Base-by-base conservation (phyloP, 2,113 vertebrate genomes). In the Pollachius pollachius region DNA sequence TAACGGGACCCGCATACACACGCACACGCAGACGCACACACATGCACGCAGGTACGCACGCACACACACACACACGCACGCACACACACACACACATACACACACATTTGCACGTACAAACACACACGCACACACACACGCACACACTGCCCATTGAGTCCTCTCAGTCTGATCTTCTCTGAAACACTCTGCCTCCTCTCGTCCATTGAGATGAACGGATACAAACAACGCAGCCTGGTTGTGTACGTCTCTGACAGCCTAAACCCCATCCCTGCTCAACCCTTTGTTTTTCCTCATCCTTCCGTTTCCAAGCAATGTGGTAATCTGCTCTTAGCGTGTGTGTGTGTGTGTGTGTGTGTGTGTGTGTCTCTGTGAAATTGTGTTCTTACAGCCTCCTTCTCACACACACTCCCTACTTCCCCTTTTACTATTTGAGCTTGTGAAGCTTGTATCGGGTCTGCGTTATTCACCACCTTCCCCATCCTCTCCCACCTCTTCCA, bases 11-110 rank as follows among this genome's bases (percentile, higher is more conserved):
- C n/a, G n/a, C n/a, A n/a, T n/a, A 61, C 15, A 68, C 67, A 70
- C 70, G 68, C 60, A 41, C 5, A 52, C 41, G 23, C 62, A 64
- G 30, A 64, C 62, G 41, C 62, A 64, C 62, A 64, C 30, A 64
- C 30, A 64, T 16, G 41, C 30, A 64, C 30, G 18, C 25, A 64
- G 52, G 30, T 15, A 1, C 27, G 11, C 41, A 48, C 17, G 52
- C 63, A 70, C 70, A 70, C 60, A 41, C 5, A 52, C 41, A 52
- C 62, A 64, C 62, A 64, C 62, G 37, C 62, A 64, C 62, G 37
- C 27, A 64, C 27, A 64, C 27, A 64, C 27, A 64, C 27, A 64
- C 23, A 63, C 34, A 37, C 34, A 37, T 8, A 37, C 34, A 37
- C 3, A 7, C 34, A 37, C 34, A 37, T 8, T 4, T 37, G 34